A percentile compares a stretch with the other conserved stretches of the same genome.
Evolutionary conservation across 2,888 invertebrate species (phyloP).

Genomic region (Aquatica leii): DNA sequence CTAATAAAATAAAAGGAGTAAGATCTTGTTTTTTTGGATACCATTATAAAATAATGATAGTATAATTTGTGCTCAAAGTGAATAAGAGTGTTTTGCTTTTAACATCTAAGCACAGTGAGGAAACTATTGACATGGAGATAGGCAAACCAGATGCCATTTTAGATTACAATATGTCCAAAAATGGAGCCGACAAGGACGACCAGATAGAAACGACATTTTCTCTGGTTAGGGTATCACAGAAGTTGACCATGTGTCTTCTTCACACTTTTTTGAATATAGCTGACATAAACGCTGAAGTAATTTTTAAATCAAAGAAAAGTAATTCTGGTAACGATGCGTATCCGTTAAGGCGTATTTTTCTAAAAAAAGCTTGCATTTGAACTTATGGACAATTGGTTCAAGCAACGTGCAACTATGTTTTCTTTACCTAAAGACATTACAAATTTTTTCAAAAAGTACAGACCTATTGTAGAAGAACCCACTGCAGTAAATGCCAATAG

Average conservation of each 20-base stretch:
- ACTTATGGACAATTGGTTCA: slow-evolving; percentile 5
- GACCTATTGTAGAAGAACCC: no score
- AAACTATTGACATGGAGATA: neutral
- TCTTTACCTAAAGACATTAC: neutral
- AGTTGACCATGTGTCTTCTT: slow-evolving; percentile 10
- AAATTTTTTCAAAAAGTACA: neutral
- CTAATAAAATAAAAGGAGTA: neutral
- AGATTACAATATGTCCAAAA: slow-evolving; percentile 2
- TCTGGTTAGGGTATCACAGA: neutral
- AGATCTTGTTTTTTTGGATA: neutral
- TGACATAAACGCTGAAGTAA: no score
- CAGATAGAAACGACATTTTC: slow-evolving; percentile 1
- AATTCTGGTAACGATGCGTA: neutral
- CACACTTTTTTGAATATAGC: neutral
- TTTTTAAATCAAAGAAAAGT: neutral
- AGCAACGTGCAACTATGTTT: neutral
- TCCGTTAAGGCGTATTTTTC: no score
- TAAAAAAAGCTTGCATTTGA: neutral
- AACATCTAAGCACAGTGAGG: neutral
- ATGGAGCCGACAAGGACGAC: slow-evolving; percentile 1
- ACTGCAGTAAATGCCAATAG: neutral
- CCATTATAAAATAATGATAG: neutral
- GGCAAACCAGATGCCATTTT: neutral
- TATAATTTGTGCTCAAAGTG: neutral
- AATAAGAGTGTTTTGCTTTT: neutral